Evolutionary conservation across 2,797 vertebrate genomes (phyloP), one percentile per base, ranked within the genome.

Genomic region (Sarcophilus harrisii): DNA sequence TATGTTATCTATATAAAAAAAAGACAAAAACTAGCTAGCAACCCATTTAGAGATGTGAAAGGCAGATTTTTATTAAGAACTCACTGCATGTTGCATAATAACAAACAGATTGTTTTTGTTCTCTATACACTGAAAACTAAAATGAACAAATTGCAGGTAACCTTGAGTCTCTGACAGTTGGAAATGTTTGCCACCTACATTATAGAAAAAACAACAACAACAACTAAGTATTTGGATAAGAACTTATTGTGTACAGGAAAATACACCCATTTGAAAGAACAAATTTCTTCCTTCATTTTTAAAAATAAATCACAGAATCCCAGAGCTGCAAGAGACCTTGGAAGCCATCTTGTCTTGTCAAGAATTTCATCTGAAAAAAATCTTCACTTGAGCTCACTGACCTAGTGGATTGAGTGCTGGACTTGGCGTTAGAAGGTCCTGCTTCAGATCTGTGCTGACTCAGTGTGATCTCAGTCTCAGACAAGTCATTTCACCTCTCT

Each of bases 11-110:
- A 91, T 28, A 38, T 1, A n/a, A 93, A 52, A 49, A 94, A 93
- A 90, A 59, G 93, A 59, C 57, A 81, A 93, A 93, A 96, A 58
- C 28, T 58, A 95, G 90, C n/a, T 18, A 27, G 81, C n/a, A 92
- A 18, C 38, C 49, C n/a, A 58, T 55, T 16, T 73, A n/a, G 27
- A 13, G 32, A 91, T 52, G 27, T 55, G 49, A 92, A 87, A 87
- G 54, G 92, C 90, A 92, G 60, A 13, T 87, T 87, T 89, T 91
- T 45, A 38, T 66, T 93, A 91, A 95, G 54, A 30, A 91, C 32
- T 57, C 89, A 94, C 32, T 87, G 89, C 5, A 59, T 12, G 58
- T 0, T 52, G 8, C 55, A 38, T 28, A 57, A 38, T 54, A 93
- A 73, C 27, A 29, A 49, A 93, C 1, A 87, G 5, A 92, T 62